These are phyloP conservation scores for Eledona agricola DNA, from an alignment of 2,888 invertebrate genomes.

Conservation along the genomic window DNA sequence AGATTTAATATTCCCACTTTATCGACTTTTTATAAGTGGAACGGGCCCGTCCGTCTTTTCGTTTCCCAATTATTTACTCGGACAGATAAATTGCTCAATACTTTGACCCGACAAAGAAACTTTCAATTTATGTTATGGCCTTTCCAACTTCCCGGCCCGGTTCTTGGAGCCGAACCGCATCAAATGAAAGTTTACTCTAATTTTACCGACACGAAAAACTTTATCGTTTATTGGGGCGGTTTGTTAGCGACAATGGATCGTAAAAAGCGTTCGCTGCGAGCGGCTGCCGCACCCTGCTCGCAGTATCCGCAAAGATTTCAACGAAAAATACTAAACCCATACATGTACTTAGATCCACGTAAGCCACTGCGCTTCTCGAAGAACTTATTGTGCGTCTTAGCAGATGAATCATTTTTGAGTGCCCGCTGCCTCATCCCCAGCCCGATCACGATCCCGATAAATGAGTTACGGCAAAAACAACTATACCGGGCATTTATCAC, in stretches of 20 bases:
- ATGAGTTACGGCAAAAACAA: constrained; percentile 36
- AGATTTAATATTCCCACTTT: neutral
- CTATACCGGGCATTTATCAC: constrained; percentile 31
- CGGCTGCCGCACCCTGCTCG: too few relatives aligned
- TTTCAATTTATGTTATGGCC: constrained; percentile 41
- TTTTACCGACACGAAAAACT: constrained; percentile 17
- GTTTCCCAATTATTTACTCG: constrained; percentile 38
- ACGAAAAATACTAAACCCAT: too few relatives aligned
- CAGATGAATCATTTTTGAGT: constrained; percentile 20
- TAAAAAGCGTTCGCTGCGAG: too few relatives aligned
- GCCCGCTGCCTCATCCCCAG: constrained; percentile 10
- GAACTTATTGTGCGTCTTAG: too few relatives aligned
- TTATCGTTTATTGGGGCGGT: constrained; percentile 16
- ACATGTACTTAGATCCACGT: too few relatives aligned
- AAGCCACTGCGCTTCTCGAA: too few relatives aligned
- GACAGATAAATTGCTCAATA: constrained; percentile 42
- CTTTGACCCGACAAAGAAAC: constrained; percentile 34
- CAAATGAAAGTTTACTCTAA: constrained; percentile 37
- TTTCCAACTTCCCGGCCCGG: constrained; percentile 25
- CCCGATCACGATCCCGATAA: constrained; percentile 29
- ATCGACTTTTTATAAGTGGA: constrained; percentile 17
- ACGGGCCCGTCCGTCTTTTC: constrained; percentile 30
- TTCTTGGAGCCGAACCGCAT: constrained; percentile 33
- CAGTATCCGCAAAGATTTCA: too few relatives aligned
- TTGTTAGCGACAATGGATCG: constrained; percentile 7